Conservation (phyloP, 2,888 invertebrate species). For the Andricus quercusramuli region DNA sequence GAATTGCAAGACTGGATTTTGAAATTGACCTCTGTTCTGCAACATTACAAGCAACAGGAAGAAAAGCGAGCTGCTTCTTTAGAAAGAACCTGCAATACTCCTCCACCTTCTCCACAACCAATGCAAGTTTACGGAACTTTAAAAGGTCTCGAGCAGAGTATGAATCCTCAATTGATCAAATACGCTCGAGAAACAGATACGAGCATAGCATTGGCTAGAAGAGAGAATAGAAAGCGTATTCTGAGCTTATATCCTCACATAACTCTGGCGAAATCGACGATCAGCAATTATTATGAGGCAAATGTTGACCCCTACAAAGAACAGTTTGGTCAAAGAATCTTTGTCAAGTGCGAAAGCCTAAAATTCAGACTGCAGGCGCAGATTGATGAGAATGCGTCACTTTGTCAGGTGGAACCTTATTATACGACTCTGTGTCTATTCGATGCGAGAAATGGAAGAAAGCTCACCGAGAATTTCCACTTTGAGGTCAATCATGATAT, state of each 20-base stretch:
- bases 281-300: slow-evolving; percentile 77
- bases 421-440: slow-evolving; percentile 93
- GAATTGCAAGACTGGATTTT: slow-evolving; percentile 92
- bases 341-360: slow-evolving; percentile 90
- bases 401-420: slow-evolving; percentile 96
- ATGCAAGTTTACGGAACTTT: slow-evolving; percentile 89
- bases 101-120: slow-evolving; percentile 83
- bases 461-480: slow-evolving; percentile 96
- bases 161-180: slow-evolving; percentile 94
- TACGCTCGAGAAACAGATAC: slow-evolving; percentile 95
- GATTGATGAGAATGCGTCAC: slow-evolving; percentile 86
- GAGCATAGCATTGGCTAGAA: slow-evolving; percentile 89
- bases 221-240: slow-evolving; percentile 89
- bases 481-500: slow-evolving; percentile 90
- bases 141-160: slow-evolving; percentile 93
- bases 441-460: slow-evolving; percentile 92
- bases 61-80: slow-evolving; percentile 86
- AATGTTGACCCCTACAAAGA: slow-evolving; percentile 90
- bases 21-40: slow-evolving; percentile 90
- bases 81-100: slow-evolving; percentile 81
- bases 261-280: slow-evolving; percentile 79
- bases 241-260: slow-evolving; percentile 86
- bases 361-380: slow-evolving; percentile 92
- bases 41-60: slow-evolving; percentile 90
- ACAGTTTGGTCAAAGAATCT: slow-evolving; percentile 91